Conservation (phyloP, 2,888 invertebrate genomes). For the Diarsia mendica region DNA sequence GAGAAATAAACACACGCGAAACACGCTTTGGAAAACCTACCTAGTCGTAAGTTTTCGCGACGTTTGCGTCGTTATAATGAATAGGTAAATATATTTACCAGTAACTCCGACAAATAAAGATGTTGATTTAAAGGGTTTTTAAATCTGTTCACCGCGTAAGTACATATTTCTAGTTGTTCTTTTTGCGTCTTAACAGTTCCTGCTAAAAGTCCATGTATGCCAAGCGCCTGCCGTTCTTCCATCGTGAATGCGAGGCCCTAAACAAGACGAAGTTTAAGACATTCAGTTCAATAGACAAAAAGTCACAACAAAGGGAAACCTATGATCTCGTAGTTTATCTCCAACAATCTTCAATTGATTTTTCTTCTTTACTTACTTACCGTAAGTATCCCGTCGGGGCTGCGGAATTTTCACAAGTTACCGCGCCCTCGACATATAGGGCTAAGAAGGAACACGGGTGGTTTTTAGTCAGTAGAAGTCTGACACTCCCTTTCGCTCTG, state of each 20-base stretch:
- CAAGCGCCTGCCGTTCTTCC: conserved; percentile 96
- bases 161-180: conserved; percentile 95
- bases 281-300: neutral
- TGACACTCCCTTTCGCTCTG: no score
- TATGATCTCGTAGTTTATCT: neutral
- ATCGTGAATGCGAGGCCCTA: conserved; percentile 98
- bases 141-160: conserved; percentile 95
- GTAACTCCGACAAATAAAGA: conserved; percentile 95
- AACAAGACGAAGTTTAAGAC: conserved; percentile 30
- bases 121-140: conserved; percentile 97
- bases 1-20: no score
- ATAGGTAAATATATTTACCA: conserved; percentile 82
- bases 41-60: neutral
- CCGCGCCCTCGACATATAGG: no score
- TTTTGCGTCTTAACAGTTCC: conserved; percentile 96
- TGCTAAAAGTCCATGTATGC: conserved; percentile 97
- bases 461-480: no score
- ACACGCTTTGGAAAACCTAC: no score
- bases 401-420: no score
- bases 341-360: neutral
- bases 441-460: no score
- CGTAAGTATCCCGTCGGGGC: no score
- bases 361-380: neutral
- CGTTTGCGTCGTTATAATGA: neutral
- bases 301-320: neutral